phyloP scores from a whole-genome alignment of 2,888 invertebrate species.

The Hylaea fasciaria region DNA sequence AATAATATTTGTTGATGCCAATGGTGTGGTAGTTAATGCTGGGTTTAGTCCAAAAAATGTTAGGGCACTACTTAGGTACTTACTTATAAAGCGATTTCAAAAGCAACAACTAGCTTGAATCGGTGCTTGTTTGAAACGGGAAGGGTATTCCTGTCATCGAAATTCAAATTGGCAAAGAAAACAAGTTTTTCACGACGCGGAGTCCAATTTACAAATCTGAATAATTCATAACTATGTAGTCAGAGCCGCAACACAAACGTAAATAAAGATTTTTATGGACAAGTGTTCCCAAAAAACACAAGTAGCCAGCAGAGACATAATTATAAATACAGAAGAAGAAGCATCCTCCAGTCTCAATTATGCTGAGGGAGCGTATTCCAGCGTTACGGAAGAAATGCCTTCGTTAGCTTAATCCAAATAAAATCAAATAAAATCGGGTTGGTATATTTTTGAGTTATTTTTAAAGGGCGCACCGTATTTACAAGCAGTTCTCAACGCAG shows the following conservation, averaged over 20 bases:
- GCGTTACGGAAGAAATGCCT: slow-evolving; percentile 47
- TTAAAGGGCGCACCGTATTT: slow-evolving; percentile 41
- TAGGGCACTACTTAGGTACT: neutral
- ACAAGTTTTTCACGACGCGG: slow-evolving; percentile 60
- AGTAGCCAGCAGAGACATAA: slow-evolving; percentile 15
- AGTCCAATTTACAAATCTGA: slow-evolving; percentile 61
- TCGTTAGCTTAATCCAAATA: slow-evolving; percentile 52
- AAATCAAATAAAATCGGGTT: slow-evolving; percentile 34
- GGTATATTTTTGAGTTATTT: slow-evolving; percentile 32
- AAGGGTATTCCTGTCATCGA: slow-evolving; percentile 48
- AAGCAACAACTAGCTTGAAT: neutral
- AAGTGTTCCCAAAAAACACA: slow-evolving; percentile 19
- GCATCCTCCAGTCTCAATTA: slow-evolving; percentile 38
- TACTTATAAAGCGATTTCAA: neutral
- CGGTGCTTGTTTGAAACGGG: slow-evolving; percentile 3
- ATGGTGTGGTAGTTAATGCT: too few species aligned
- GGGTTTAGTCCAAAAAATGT: neutral
- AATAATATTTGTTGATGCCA: too few species aligned
- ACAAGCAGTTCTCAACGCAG: slow-evolving; percentile 46
- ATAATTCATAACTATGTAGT: slow-evolving; percentile 66
- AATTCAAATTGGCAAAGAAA: slow-evolving; percentile 53
- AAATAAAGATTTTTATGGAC: slow-evolving; percentile 34
- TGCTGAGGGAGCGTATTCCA: slow-evolving; percentile 16
- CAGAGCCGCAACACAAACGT: slow-evolving; percentile 44
- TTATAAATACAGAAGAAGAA: slow-evolving; percentile 31